phyloP scores from a whole-genome alignment of 1,140 invertebrate genomes.

The Idris sp. region DNA sequence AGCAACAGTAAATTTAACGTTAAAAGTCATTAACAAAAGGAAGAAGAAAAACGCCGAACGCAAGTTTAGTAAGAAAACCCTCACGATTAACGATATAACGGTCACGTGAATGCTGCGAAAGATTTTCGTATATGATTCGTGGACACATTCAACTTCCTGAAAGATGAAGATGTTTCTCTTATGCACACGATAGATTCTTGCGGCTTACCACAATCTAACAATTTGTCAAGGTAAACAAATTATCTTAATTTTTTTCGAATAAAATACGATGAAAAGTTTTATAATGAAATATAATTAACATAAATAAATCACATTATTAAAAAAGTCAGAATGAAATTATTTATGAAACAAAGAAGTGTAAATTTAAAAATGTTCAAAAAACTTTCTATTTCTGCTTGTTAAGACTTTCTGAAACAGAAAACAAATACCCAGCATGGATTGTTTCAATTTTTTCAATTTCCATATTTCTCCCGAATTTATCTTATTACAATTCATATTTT shows the following conservation, averaged over 20 bases:
- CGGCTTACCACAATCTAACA: conserved; percentile 23
- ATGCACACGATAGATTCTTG: conserved; percentile 31
- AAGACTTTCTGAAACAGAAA: no score
- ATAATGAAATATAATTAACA: no score
- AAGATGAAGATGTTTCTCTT: conserved; percentile 28
- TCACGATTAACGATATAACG: conserved; percentile 48
- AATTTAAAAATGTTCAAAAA: no score
- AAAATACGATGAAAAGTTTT: not conserved
- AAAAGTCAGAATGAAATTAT: no score
- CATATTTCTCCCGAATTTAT: no score
- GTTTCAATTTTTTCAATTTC: no score
- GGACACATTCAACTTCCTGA: conserved; percentile 29
- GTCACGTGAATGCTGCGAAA: conserved; percentile 21
- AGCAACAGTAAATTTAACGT: conserved; percentile 55
- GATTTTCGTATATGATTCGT: conserved; percentile 45
- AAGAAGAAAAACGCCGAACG: conserved; percentile 22
- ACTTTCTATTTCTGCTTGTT: no score
- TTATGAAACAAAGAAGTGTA: no score
- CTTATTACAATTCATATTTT: no score
- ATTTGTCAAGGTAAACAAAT: conserved; percentile 24
- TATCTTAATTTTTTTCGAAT: conserved; percentile 11
- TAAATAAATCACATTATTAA: no score
- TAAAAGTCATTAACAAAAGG: conserved; percentile 51
- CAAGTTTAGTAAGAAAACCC: conserved; percentile 10
- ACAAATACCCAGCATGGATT: no score